phyloP scores from a whole-genome alignment of 2,113 vertebrate species.

The Mastomys coucha region DNA sequence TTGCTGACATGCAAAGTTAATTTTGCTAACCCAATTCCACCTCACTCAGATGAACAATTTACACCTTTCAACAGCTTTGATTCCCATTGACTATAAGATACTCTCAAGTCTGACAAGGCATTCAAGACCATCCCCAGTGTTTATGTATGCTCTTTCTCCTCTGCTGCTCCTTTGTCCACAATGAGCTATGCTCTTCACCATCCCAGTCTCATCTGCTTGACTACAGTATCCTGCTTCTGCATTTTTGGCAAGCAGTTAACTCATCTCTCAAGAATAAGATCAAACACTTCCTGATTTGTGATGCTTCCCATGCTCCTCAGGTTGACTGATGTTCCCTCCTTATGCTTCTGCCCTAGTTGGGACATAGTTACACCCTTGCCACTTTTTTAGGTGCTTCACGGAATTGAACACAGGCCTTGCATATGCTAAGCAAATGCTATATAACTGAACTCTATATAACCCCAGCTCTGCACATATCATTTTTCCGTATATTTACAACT shows the following conservation, averaged over 20 bases:
- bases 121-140: not conserved
- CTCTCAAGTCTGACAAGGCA: not conserved
- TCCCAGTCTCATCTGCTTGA: not conserved
- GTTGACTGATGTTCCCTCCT: not conserved
- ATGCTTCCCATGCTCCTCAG: not conserved
- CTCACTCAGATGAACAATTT: not conserved
- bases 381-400: not conserved
- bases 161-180: not conserved
- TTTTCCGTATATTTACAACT: slow-evolving; percentile 17
- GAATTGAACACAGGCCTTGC: not conserved
- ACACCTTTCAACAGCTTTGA: not conserved
- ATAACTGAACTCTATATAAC: not conserved
- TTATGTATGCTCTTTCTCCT: not conserved
- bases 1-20: not conserved
- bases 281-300: not conserved
- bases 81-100: not conserved
- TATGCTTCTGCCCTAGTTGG: not conserved
- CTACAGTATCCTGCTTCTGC: not conserved
- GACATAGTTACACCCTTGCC: not conserved
- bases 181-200: not conserved
- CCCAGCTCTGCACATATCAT: not conserved
- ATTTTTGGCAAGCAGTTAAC: slow-evolving; percentile 31
- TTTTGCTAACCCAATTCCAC: not conserved
- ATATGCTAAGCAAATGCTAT: not conserved
- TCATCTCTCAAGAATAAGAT: not conserved